A percentile compares a stretch with the other conserved stretches of the same genome.
These are phyloP conservation scores for Notothenia rossii DNA, from an alignment of 2,113 vertebrate species.

Conservation along the genomic window DNA sequence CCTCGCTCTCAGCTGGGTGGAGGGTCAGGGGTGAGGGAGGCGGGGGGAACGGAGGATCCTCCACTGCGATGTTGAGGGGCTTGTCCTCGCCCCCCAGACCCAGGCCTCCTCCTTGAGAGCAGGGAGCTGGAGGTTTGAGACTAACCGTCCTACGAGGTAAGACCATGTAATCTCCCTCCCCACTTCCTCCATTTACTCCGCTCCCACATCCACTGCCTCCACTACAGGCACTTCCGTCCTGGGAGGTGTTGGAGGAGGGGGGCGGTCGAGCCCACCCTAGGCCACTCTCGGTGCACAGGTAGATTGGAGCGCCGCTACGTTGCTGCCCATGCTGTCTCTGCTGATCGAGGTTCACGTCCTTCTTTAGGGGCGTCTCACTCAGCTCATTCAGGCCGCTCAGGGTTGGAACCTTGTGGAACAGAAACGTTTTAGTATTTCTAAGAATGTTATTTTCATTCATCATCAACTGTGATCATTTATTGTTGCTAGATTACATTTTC, in stretches of 20 bases:
- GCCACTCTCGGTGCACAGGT: slow-evolving; percentile 94
- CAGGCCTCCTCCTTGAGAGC: slow-evolving; percentile 74
- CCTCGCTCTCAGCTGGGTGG: slow-evolving; percentile 86
- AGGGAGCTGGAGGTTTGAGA: slow-evolving; percentile 88
- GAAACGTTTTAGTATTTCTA: background rate
- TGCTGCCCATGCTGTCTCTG: slow-evolving; percentile 82
- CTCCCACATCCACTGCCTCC: slow-evolving; percentile 68
- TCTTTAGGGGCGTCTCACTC: slow-evolving; percentile 86
- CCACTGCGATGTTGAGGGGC: slow-evolving; percentile 86
- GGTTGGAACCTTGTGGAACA: slow-evolving; percentile 85
- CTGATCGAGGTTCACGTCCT: slow-evolving; percentile 88
- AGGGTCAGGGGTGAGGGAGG: slow-evolving; percentile 87
- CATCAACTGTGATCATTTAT: background rate
- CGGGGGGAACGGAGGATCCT: slow-evolving; percentile 89
- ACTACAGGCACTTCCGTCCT: slow-evolving; percentile 75
- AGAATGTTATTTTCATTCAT: background rate
- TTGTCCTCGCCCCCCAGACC: slow-evolving; percentile 87
- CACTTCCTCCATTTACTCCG: slow-evolving; percentile 65
- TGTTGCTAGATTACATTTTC: background rate
- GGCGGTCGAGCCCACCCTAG: slow-evolving; percentile 89
- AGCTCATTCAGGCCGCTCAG: slow-evolving; percentile 91
- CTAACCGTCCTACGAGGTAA: slow-evolving; percentile 93
- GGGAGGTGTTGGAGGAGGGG: slow-evolving; percentile 75
- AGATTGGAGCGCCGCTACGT: slow-evolving; percentile 85
- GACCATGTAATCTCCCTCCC: slow-evolving; percentile 98